Evolutionary conservation across 2,888 invertebrate species (phyloP).

Genomic region (Ganaspis brasiliensis): DNA sequence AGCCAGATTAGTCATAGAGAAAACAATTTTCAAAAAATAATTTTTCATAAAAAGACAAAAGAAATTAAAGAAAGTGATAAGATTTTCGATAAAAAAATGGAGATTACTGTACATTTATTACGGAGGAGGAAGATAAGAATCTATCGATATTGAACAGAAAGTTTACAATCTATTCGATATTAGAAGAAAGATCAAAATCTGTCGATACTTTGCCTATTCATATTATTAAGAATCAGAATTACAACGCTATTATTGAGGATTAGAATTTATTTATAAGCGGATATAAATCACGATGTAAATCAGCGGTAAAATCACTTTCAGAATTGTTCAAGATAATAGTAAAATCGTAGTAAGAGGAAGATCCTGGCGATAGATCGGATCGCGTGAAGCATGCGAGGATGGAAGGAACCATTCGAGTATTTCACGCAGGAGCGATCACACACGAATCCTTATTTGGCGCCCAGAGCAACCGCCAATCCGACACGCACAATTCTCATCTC

Average conservation of each 20-base stretch:
- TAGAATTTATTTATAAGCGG: not conserved
- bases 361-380: constrained; percentile 30
- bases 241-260: too few species aligned
- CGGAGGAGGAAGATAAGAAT: too few species aligned
- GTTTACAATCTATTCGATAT: too few species aligned
- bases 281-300: constrained; percentile 31
- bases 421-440: constrained; percentile 37
- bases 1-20: constrained; percentile 1
- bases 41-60: not conserved
- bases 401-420: constrained; percentile 58
- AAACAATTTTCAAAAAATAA: not conserved
- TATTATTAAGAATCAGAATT: too few species aligned
- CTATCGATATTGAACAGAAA: too few species aligned
- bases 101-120: too few species aligned
- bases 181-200: not conserved
- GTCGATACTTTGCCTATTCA: too few species aligned
- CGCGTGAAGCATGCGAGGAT: constrained; percentile 44
- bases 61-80: too few species aligned
- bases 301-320: constrained; percentile 33
- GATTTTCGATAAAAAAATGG: too few species aligned
- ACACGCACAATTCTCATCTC: constrained; percentile 19
- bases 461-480: constrained; percentile 20
- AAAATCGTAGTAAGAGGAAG: constrained; percentile 16
- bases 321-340: constrained; percentile 30
- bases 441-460: constrained; percentile 39